These are phyloP conservation scores for Uloborus diversus DNA, from an alignment of 1,140 invertebrate genomes.

Conservation along the genomic window DNA sequence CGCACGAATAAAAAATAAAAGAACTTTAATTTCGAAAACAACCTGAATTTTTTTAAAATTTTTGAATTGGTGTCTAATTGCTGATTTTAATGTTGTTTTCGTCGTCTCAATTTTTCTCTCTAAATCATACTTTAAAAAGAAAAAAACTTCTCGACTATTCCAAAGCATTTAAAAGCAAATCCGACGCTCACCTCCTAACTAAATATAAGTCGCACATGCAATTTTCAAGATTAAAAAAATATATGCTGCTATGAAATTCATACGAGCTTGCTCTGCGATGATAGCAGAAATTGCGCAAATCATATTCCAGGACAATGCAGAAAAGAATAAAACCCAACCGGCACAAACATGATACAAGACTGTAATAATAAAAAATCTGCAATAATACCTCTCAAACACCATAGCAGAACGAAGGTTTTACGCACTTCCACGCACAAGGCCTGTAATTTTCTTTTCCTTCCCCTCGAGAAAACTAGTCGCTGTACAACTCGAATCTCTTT, in stretches of 20 bases:
- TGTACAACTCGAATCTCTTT: no score
- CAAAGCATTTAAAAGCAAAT: no score
- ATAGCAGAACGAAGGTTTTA: constrained; percentile 2
- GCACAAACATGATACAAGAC: not conserved
- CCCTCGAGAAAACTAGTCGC: no score
- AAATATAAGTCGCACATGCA: not conserved
- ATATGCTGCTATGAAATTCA: not conserved
- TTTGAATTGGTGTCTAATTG: no score
- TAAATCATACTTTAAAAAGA: no score
- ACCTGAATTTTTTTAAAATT: no score
- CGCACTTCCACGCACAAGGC: not conserved
- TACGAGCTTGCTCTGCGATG: not conserved
- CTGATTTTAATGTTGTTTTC: no score
- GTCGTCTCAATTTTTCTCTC: no score
- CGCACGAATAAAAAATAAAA: no score
- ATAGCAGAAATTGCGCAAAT: not conserved
- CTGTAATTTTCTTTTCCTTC: not conserved
- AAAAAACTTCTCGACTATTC: no score
- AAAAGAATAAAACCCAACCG: not conserved
- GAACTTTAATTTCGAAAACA: no score
- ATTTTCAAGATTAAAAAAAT: not conserved
- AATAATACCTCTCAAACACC: constrained; percentile 23
- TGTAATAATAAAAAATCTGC: not conserved
- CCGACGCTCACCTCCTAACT: no score
- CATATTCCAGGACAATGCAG: not conserved